Conservation (phyloP, 2,797 vertebrate species). For the Heteromormyrus szaboi region DNA sequence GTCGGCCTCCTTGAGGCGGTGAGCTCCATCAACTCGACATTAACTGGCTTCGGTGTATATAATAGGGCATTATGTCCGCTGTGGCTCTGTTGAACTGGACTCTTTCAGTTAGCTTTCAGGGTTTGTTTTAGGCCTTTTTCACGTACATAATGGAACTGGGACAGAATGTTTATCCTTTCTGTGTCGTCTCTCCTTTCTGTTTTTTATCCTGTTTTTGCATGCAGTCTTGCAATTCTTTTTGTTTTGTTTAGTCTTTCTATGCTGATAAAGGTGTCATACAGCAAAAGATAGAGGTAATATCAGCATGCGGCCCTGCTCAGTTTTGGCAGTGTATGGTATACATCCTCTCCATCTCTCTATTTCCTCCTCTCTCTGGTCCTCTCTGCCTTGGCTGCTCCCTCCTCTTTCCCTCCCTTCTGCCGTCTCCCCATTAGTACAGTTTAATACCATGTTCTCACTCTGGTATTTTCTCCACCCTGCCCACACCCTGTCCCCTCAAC, state of each 20-base stretch:
- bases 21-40: not conserved
- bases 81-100: conserved; percentile 35
- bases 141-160: conserved; percentile 41
- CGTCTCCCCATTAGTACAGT: conserved; percentile 33
- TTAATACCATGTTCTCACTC: conserved; percentile 59
- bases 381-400: conserved; percentile 18
- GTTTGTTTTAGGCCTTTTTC: conserved; percentile 34
- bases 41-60: conserved; percentile 10
- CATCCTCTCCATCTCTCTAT: conserved; percentile 11
- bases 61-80: not conserved
- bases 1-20: not conserved
- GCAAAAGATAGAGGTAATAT: not conserved
- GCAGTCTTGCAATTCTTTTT: not conserved
- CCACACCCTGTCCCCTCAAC: conserved; percentile 30
- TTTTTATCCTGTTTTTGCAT: not conserved
- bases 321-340: conserved; percentile 21
- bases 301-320: conserved; percentile 11
- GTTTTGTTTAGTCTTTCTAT: not conserved
- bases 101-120: conserved; percentile 29
- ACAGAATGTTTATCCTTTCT: conserved; percentile 30
- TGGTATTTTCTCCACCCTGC: conserved; percentile 39
- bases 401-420: conserved; percentile 10
- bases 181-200: not conserved
- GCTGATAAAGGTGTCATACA: not conserved
- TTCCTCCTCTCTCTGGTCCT: not conserved